Evolutionary conservation across 2,797 vertebrate species (phyloP).

Genomic region (Allobates femoralis): DNA sequence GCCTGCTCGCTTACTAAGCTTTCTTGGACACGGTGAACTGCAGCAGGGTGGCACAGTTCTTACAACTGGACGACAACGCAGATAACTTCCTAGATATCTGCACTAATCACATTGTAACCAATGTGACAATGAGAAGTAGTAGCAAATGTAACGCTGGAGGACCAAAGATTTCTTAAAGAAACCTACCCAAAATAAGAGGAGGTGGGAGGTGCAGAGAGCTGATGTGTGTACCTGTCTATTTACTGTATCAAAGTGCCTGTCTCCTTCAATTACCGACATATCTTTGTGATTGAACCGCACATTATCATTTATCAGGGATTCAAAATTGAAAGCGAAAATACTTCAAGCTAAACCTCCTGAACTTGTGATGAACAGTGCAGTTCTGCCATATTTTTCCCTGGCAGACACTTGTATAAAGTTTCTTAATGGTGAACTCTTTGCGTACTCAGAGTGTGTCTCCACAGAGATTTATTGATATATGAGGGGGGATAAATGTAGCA

Average conservation of each 20-base stretch:
- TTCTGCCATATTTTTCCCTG: slow-evolving; percentile 78
- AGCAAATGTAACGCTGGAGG: slow-evolving; percentile 85
- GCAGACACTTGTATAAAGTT: slow-evolving; percentile 78
- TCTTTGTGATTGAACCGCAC: slow-evolving; percentile 81
- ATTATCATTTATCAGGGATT: slow-evolving; percentile 84
- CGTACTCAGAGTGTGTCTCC: slow-evolving; percentile 66
- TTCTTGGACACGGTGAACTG: slow-evolving; percentile 71
- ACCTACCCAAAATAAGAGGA: slow-evolving; percentile 76
- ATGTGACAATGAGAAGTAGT: slow-evolving; percentile 74
- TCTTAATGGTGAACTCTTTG: slow-evolving; percentile 69
- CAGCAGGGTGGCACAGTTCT: slow-evolving; percentile 72
- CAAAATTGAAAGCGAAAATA: slow-evolving; percentile 70
- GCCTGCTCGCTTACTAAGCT: slow-evolving; percentile 72
- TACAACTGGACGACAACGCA: slow-evolving; percentile 68
- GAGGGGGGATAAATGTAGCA: slow-evolving; percentile 79
- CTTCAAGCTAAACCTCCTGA: slow-evolving; percentile 68
- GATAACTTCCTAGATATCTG: slow-evolving; percentile 77
- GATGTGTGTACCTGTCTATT: slow-evolving; percentile 88
- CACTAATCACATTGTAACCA: slow-evolving; percentile 73
- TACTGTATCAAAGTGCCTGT: slow-evolving; percentile 93
- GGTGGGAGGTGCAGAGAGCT: slow-evolving; percentile 73
- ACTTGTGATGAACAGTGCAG: slow-evolving; percentile 87
- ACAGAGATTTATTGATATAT: slow-evolving; percentile 72
- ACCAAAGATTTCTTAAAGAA: slow-evolving; percentile 94
- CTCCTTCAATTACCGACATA: slow-evolving; percentile 80